Conservation (phyloP, 2,888 invertebrate genomes). For the Rhyacophila evoluta region DNA sequence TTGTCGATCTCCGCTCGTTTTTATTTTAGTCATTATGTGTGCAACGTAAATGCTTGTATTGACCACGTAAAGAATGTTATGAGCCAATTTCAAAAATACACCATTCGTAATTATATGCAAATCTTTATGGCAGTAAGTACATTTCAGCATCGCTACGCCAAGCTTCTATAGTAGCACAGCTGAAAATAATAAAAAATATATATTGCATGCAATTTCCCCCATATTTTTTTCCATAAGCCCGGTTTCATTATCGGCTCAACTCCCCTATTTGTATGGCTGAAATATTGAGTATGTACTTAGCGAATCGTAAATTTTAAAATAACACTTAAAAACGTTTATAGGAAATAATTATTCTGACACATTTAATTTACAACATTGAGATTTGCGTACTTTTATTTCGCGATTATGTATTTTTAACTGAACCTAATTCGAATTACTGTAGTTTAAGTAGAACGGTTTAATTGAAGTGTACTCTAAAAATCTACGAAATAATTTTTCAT, state of each 20-base stretch:
- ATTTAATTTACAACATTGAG: slow-evolving; percentile 11
- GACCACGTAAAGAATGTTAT: too few relatives aligned
- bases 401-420: background rate
- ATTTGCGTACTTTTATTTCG: slow-evolving; percentile 1
- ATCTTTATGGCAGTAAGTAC: background rate
- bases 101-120: background rate
- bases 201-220: background rate
- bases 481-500: too few relatives aligned
- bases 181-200: slow-evolving; percentile 1
- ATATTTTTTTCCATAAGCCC: background rate
- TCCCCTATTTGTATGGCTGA: slow-evolving; percentile 8
- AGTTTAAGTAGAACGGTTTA: too few relatives aligned
- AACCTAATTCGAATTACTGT: slow-evolving; percentile 5
- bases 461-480: too few relatives aligned
- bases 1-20: too few relatives aligned
- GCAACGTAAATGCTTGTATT: too few relatives aligned
- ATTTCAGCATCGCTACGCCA: background rate
- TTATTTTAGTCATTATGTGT: too few relatives aligned
- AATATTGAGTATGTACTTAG: slow-evolving; percentile 22
- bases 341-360: slow-evolving; percentile 24
- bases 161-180: background rate
- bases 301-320: slow-evolving; percentile 11
- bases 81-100: background rate
- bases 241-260: background rate
- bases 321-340: slow-evolving; percentile 22